Evolutionary conservation across 2,113 vertebrate species (phyloP).

Genomic region (Piprites chloris): DNA sequence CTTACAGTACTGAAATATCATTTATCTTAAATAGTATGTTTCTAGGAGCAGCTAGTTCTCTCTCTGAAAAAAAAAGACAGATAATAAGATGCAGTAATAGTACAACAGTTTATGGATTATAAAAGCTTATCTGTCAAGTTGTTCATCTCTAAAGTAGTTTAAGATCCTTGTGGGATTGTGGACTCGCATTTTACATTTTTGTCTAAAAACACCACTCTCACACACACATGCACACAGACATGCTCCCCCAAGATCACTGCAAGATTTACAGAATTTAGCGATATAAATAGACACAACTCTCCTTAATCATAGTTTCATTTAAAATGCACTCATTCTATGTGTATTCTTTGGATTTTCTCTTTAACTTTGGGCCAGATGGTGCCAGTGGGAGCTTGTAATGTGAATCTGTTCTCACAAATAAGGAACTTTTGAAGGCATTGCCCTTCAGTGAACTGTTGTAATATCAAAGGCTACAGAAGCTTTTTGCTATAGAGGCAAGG

Average conservation of each 20-base stretch:
- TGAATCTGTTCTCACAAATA: slow-evolving; percentile 18
- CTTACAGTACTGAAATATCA: not conserved
- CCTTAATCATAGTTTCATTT: not conserved
- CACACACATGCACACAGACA: accelerated
- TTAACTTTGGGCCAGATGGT: slow-evolving; percentile 8
- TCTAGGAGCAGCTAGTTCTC: not conserved
- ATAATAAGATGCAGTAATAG: not conserved
- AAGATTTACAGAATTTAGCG: not conserved
- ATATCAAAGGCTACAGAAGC: not conserved
- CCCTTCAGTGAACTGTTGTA: not conserved
- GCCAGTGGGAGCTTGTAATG: not conserved
- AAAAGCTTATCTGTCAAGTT: not conserved
- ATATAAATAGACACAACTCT: not conserved
- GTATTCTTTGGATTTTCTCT: not conserved
- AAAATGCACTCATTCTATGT: not conserved
- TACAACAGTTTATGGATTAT: not conserved
- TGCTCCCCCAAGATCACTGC: not conserved
- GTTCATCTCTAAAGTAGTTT: not conserved
- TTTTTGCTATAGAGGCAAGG: not conserved
- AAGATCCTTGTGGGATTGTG: not conserved
- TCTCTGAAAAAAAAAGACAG: not conserved
- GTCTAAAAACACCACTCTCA: not conserved
- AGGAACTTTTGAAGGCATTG: not conserved
- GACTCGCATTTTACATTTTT: not conserved
- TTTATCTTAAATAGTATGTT: not conserved